Base-by-base conservation (phyloP, 2,888 invertebrate genomes). In the Limenitis camilla region DNA sequence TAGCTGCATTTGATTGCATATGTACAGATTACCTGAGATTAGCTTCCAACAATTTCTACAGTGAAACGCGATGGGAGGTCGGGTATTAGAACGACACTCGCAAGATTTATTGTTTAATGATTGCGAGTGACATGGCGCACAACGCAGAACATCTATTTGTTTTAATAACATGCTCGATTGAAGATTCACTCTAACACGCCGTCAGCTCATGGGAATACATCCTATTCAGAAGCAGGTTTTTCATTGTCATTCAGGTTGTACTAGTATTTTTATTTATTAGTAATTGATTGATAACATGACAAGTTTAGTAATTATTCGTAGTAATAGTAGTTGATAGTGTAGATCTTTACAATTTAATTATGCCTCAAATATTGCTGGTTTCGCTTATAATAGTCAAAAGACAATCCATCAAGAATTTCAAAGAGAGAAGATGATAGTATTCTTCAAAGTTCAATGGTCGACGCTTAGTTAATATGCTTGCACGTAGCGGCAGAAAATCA, bases 401-500 rank as follows among this genome's bases (percentile, higher is more conserved):
- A 35, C 10, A 49, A 32, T 41, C 33, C 27, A 35, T 47, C 35
- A 46, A 43, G 44, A 47, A 48, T 52, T 47, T 44, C 44, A 44
- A 47, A 32, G 40, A 36, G 49, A 44, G 48, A 42, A 54, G 57
- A 39, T 42, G 47, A 59, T 52, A 47, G 53, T 40, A 56, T 56
- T 53, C 66, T 58, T 55, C 43, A 59, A 60, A 68, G 82, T 74
- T 81, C 76, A 69, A 69, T 67, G 77, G 59, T 74, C 80, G 64
- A 65, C 32, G 70, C 70, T 76, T 76, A 72, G 77, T 78, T 78
- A 76, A 77, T 77, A 77, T 72, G 72, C 68, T 61, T 67, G 72
- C 68, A 70, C 66, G 73, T 71, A 75, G 66, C 66, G 68, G 74
- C 75, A 72, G 76, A 79, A 81, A 81, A 81, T 81, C 82, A 81